These are phyloP conservation scores for Sympetrum striolatum DNA, from an alignment of 2,888 invertebrate genomes.

Conservation along the genomic window DNA sequence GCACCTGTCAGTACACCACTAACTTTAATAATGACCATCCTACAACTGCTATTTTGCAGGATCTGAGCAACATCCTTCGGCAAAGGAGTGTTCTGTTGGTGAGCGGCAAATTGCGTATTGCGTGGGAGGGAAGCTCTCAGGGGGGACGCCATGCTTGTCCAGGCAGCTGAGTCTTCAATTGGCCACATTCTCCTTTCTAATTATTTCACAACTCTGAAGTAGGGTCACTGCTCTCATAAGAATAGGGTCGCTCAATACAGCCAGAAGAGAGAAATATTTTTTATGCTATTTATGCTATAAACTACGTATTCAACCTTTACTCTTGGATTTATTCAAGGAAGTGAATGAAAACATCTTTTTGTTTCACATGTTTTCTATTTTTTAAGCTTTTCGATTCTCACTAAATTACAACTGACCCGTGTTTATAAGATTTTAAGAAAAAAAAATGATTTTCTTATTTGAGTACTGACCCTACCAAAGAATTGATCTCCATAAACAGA, in stretches of 20 bases:
- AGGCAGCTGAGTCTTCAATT: conserved; percentile 14
- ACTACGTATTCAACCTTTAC: no score
- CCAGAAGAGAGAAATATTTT: not conserved
- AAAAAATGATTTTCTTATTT: not conserved
- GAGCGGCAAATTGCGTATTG: conserved; percentile 24
- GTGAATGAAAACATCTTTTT: not conserved
- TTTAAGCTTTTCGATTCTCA: not conserved
- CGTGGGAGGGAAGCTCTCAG: conserved; percentile 28
- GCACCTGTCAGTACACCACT: not conserved
- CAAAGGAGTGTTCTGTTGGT: conserved; percentile 42
- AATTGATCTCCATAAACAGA: not conserved
- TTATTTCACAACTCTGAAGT: conserved; percentile 2
- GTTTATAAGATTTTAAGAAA: no score
- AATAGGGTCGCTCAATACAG: not conserved
- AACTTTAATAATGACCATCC: conserved; percentile 35
- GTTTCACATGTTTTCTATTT: not conserved
- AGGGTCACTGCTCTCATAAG: not conserved
- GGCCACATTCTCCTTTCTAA: conserved; percentile 28
- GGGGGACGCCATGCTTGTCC: conserved; percentile 34
- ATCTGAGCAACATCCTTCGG: conserved; percentile 34
- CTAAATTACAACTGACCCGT: no score
- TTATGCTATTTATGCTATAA: not conserved
- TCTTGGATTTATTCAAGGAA: no score
- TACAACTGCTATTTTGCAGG: conserved; percentile 35
- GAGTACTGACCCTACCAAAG: conserved; percentile 5